Conservation (phyloP, 2,113 vertebrate genomes). For the Onychostoma macrolepis region DNA sequence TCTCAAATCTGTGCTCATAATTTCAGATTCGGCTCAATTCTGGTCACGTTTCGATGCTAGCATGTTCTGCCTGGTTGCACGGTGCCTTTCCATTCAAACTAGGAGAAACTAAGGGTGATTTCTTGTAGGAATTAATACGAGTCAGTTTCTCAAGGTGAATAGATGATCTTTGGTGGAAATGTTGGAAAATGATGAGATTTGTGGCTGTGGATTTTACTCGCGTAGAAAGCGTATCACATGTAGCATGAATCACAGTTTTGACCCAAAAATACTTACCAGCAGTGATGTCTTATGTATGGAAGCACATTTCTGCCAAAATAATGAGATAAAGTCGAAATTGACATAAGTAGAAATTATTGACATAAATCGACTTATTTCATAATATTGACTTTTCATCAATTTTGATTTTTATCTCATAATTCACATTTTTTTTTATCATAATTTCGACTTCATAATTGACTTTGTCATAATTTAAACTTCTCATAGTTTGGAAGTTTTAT, state of each 20-base stretch:
- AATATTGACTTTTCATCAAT: not conserved
- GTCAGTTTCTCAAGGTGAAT: not conserved
- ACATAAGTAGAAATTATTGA: too few relatives aligned
- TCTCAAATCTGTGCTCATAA: not conserved
- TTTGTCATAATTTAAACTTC: not conserved
- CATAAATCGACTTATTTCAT: too few relatives aligned
- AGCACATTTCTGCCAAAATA: not conserved
- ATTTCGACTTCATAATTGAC: not conserved
- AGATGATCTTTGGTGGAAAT: not conserved
- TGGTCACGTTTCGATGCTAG: not conserved
- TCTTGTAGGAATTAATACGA: not conserved
- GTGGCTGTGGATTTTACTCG: not conserved
- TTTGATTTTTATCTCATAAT: not conserved
- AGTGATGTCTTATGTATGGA: not conserved
- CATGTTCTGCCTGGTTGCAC: too few relatives aligned
- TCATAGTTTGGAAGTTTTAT: not conserved
- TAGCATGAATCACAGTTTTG: not conserved
- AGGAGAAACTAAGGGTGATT: not conserved
- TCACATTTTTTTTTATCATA: not conserved
- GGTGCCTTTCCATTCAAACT: too few relatives aligned
- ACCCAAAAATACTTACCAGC: not conserved
- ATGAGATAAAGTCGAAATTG: not conserved
- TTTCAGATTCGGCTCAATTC: not conserved
- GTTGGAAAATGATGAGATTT: not conserved
- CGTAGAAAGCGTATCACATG: not conserved